phyloP scores from a whole-genome alignment of 2,113 vertebrate genomes.

The Salvator merianae region DNA sequence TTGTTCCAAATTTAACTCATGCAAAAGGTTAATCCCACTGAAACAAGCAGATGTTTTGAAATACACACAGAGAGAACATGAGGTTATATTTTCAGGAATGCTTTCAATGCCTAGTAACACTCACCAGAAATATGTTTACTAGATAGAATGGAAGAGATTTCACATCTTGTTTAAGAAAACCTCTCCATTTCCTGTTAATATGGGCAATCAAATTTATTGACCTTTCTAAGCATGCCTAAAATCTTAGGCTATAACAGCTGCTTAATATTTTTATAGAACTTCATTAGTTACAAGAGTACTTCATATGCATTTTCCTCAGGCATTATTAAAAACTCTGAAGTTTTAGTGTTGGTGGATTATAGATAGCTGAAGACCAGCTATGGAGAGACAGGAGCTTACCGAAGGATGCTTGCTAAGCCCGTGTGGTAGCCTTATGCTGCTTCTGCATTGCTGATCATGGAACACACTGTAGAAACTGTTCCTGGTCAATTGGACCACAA shows the following conservation, averaged over 20 bases:
- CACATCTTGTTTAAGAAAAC: slow-evolving; percentile 62
- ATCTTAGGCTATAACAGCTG: slow-evolving; percentile 17
- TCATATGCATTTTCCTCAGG: not conserved
- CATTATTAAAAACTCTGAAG: not conserved
- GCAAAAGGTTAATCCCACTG: slow-evolving; percentile 59
- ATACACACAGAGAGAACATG: slow-evolving; percentile 44
- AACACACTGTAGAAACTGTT: too few species aligned
- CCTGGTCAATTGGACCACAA: too few species aligned
- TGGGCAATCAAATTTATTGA: slow-evolving; percentile 36
- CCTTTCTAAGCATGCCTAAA: slow-evolving; percentile 58
- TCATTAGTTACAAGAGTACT: not conserved
- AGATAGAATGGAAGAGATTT: slow-evolving; percentile 53
- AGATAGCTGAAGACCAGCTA: too few species aligned
- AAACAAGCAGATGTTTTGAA: slow-evolving; percentile 55
- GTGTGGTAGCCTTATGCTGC: too few species aligned
- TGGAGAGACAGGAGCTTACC: not conserved
- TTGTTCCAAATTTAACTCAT: slow-evolving; percentile 53
- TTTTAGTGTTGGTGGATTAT: not conserved
- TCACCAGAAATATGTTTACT: slow-evolving; percentile 47
- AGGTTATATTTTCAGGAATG: slow-evolving; percentile 58
- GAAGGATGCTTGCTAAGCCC: not conserved
- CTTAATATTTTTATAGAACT: not conserved
- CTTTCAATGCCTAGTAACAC: slow-evolving; percentile 49
- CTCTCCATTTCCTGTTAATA: slow-evolving; percentile 58
- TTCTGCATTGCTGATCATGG: too few species aligned